Conservation (phyloP, 2,113 vertebrate species). For the Meles meles region DNA sequence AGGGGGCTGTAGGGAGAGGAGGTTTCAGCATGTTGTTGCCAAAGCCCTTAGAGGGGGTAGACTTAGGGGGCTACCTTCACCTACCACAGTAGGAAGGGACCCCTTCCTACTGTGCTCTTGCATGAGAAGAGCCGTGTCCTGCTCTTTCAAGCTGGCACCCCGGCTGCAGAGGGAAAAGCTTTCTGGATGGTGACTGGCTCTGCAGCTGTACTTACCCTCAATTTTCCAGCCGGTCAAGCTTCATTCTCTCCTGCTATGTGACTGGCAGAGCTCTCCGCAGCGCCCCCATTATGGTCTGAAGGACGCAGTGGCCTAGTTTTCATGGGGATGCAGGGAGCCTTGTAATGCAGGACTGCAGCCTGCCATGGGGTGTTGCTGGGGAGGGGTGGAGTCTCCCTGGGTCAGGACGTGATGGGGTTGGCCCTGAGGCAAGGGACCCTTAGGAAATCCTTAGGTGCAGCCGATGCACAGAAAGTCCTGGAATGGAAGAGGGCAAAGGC, state of each 20-base stretch:
- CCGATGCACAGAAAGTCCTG: not conserved
- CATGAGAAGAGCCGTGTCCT: not conserved
- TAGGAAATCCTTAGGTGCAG: not conserved
- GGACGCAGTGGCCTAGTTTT: conserved; percentile 68
- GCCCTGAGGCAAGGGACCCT: conserved; percentile 29
- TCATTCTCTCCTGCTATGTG: conserved; percentile 64
- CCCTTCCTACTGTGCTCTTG: not conserved
- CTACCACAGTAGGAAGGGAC: not conserved
- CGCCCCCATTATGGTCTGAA: conserved; percentile 63
- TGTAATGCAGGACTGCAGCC: not conserved
- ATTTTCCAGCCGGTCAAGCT: conserved; percentile 69
- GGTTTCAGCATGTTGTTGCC: not conserved
- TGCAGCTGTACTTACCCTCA: conserved; percentile 57
- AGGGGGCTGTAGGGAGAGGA: rapidly evolving
- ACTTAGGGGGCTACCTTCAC: not conserved
- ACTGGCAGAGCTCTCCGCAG: conserved; percentile 49
- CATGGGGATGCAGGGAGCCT: not conserved
- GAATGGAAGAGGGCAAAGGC: not conserved
- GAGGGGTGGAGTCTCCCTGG: not conserved
- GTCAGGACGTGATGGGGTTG: conserved; percentile 32
- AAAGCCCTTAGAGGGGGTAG: not conserved
- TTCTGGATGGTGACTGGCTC: conserved; percentile 49
- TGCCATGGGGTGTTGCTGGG: not conserved
- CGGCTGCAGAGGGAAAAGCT: not conserved
- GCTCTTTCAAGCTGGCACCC: not conserved